Percentiles rank a stretch among this genome's conserved stretches.
Conservation (phyloP, 1,140 invertebrate species). For the Mya arenaria region DNA sequence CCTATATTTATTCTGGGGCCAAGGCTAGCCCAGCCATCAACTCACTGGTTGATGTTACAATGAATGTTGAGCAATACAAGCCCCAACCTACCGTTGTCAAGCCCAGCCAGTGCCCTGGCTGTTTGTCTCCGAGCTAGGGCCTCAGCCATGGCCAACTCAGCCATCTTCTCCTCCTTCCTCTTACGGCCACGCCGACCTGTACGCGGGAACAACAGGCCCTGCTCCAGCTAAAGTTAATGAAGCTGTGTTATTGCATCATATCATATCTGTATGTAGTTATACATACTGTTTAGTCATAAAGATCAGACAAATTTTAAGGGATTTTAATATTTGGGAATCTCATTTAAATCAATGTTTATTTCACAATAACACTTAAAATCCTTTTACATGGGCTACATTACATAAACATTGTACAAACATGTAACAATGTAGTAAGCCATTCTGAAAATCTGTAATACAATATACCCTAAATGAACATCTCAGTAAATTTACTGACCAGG, state of each 20-base stretch:
- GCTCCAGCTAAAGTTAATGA: slow-evolving; percentile 72
- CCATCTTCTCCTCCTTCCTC: slow-evolving; percentile 77
- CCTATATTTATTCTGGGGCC: too few relatives aligned
- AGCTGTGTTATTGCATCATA: too few relatives aligned
- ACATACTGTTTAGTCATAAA: too few relatives aligned
- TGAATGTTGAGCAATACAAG: neutral
- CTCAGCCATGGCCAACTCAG: slow-evolving; percentile 76
- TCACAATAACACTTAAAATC: too few relatives aligned
- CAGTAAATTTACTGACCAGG: slow-evolving; percentile 42
- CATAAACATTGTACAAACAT: neutral
- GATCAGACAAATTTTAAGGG: too few relatives aligned
- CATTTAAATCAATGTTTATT: too few relatives aligned
- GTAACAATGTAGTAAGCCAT: neutral
- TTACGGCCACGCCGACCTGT: slow-evolving; percentile 74
- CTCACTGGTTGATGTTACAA: too few relatives aligned
- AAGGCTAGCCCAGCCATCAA: too few relatives aligned
- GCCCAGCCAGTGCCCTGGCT: slow-evolving; percentile 59
- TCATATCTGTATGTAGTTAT: too few relatives aligned
- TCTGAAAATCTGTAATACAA: neutral
- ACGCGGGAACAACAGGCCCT: slow-evolving; percentile 69
- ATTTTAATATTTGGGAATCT: too few relatives aligned
- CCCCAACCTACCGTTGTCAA: slow-evolving; percentile 64
- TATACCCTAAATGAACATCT: neutral
- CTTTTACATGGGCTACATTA: too few relatives aligned
- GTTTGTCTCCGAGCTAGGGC: slow-evolving; percentile 71